Evolutionary conservation across 1,140 invertebrate species (phyloP), one percentile per base, ranked within the genome.

Genomic region (Chlorops oryzae): DNA sequence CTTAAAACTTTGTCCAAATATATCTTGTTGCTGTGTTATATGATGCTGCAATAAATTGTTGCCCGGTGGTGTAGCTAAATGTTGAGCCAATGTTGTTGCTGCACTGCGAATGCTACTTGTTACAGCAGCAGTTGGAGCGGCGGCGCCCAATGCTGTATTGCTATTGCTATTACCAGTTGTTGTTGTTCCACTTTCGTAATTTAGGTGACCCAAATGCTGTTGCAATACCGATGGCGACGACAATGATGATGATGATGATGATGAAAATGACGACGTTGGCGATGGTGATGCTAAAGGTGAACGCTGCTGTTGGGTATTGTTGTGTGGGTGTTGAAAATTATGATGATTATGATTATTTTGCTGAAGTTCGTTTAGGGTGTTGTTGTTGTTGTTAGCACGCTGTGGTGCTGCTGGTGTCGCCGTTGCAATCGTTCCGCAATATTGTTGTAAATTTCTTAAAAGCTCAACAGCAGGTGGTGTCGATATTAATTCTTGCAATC

Each of bases 151-250:
- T 53, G 59, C 56, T 42, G 50, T 44, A 32, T 6, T n/a, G 39
- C 27, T 24, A 49, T 39, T 25, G 46, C 35, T 21, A 47, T 21
- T 41, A 43, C 39, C 49, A 44, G 23, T 59, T 55, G 63, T 52
- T 55, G 64, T 52, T 59, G 65, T 58, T 68, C 65, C 62, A 68
- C 65, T 67, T 68, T 68, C 65, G 65, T 61, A 67, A 67, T 68
- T 67, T 61, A 69, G 60, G 62, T 69, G 66, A 66, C 66, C 66
- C 59, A 69, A 69, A 69, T 69, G 65, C 58, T 69, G 66, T 66
- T 69, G 66, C 63, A 69, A 69, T 57, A 69, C 65, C 51, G 66
- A 69, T 56, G 66, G 57, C 53, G 55, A 55, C 47, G 46, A 42
- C 39, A 54, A 27, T 59, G 61, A 20, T 50, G 42, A n/a, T 42